These are phyloP conservation scores for Molossus molossus DNA, from an alignment of 2,797 vertebrate species.

Conservation along the genomic window DNA sequence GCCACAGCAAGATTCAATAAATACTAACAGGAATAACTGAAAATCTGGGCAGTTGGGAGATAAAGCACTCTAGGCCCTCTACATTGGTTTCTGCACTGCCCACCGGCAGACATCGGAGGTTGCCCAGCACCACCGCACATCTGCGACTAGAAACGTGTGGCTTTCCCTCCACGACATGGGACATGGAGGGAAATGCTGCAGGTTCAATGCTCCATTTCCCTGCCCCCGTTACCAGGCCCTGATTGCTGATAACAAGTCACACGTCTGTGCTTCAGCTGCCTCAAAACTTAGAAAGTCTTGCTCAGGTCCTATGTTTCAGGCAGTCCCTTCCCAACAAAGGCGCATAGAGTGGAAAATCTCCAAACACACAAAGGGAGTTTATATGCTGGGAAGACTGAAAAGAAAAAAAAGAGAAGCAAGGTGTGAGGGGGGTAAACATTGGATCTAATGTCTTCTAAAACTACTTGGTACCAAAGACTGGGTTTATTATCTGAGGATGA, in stretches of 20 bases:
- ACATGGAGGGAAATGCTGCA: not conserved
- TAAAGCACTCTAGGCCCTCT: not conserved
- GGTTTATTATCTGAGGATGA: not conserved
- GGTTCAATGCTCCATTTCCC: not conserved
- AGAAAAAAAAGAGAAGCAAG: too few relatives aligned
- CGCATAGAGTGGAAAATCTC: not conserved
- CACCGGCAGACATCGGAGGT: not conserved
- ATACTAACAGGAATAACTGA: not conserved
- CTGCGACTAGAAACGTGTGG: not conserved
- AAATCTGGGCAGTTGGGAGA: not conserved
- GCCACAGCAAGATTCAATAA: not conserved
- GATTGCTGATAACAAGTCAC: not conserved
- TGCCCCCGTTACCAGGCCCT: not conserved
- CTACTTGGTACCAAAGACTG: not conserved
- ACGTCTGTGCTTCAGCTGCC: not conserved
- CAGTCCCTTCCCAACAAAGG: not conserved
- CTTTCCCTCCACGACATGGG: not conserved
- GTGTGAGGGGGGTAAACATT: not conserved
- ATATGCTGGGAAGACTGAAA: not conserved
- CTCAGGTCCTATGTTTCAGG: not conserved
- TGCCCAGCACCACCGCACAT: too few relatives aligned
- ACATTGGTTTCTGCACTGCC: not conserved
- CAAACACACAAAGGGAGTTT: not conserved
- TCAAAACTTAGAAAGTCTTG: not conserved
- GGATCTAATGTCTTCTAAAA: not conserved